Evolutionary conservation across 2,797 vertebrate genomes (phyloP).

Genomic region (Sebastes minor): DNA sequence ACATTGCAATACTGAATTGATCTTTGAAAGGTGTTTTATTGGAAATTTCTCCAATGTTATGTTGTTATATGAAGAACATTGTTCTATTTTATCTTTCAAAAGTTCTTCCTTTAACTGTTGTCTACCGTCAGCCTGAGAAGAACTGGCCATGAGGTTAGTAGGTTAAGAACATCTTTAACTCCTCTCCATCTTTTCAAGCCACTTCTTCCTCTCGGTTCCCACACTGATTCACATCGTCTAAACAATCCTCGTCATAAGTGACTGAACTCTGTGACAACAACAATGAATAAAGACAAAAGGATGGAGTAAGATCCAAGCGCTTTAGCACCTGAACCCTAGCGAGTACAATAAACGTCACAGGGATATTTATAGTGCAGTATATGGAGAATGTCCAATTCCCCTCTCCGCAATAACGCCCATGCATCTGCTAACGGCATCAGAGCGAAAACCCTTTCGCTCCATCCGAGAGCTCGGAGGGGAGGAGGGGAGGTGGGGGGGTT

Average conservation of each 20-base stretch:
- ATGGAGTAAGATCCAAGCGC: slow-evolving; percentile 86
- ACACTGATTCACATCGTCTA: slow-evolving; percentile 4
- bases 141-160: not conserved
- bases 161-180: not conserved
- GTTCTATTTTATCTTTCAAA: too few relatives aligned
- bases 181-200: not conserved
- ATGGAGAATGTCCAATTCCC: slow-evolving; percentile 94
- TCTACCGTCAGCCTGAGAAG: not conserved
- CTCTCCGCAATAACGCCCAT: slow-evolving; percentile 86
- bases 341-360: slow-evolving; percentile 95
- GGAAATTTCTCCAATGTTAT: accelerated
- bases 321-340: slow-evolving; percentile 96
- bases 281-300: slow-evolving; percentile 62
- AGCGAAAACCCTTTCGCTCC: slow-evolving; percentile 52
- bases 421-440: slow-evolving; percentile 96
- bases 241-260: slow-evolving; percentile 18
- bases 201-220: not conserved
- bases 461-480: not conserved
- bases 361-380: slow-evolving; percentile 94
- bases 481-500: not conserved
- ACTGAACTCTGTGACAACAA: slow-evolving; percentile 34
- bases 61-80: too few relatives aligned
- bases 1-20: too few relatives aligned
- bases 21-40: too few relatives aligned
- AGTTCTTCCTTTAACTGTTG: not conserved